Base-by-base conservation (phyloP, 1,140 invertebrate species). In the Apis cerana region DNA sequence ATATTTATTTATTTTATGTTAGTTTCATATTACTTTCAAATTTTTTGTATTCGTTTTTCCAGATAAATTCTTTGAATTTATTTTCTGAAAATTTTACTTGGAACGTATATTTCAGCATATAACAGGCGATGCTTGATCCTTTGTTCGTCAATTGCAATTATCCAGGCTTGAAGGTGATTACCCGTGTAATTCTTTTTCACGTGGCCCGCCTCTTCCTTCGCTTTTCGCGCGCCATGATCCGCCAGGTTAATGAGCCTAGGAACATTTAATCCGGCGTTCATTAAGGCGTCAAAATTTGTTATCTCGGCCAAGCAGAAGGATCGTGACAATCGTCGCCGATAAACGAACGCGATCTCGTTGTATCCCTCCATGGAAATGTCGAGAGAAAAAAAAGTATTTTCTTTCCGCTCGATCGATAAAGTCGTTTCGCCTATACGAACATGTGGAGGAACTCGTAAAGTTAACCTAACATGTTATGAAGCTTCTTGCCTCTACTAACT, bases 121-220 rank as follows among this genome's bases (percentile, higher is more conserved):
- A 33, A 33, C 3, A 33, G 3, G 33, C 33, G 33, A 33, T 33
- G 33, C 33, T 33, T 80, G 80, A 83, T 68, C 77, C 82, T 84
- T 84, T 80, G 82, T 48, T n/a, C 48, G 62, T 74, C 78, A 58
- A 84, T 84, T 56, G 82, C 82, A 84, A 84, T 84, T 84, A 84
- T 74, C 77, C 23, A 33, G 12, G 15, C 61, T 61, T 56, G 62
- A 33, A 56, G 48, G 56, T 59, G 82, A 84, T 84, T 84, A 84
- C 70, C 56, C 70, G 64, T 61, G 64, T 80, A 84, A 84, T 84
- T 84, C 78, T 80, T 82, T 82, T 68, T n/a, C 62, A 68, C 23
- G 64, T 12, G 19, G 54, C n/a, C 21, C 62, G 23, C 19, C 48
- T 54, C n/a, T 58, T 71, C 54, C 67, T 67, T 75, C 62, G 62